Percentiles rank a stretch among this genome's conserved stretches.
These are phyloP conservation scores for Holothuria glaberrima DNA, from an alignment of 35 echinoderm and acorn worm species.

Conservation along the genomic window DNA sequence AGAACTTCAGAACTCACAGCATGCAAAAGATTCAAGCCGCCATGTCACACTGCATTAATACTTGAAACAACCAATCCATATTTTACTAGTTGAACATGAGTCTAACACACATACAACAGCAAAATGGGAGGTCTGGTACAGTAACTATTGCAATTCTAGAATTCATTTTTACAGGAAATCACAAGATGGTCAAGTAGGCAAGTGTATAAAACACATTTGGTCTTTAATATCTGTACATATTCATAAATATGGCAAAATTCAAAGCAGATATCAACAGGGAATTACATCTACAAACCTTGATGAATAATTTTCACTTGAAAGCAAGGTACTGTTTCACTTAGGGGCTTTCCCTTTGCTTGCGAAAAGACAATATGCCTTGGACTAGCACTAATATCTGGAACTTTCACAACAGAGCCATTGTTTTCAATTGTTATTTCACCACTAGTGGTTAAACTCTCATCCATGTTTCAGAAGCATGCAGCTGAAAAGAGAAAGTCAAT, in stretches of 20 bases:
- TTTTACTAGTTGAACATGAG: too few species aligned
- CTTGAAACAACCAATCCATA: too few species aligned
- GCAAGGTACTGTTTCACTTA: constrained; percentile 62
- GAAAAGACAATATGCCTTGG: constrained; percentile 69
- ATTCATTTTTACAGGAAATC: too few species aligned
- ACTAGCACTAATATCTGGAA: constrained; percentile 69
- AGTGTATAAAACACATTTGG: too few species aligned
- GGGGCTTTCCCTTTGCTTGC: constrained; percentile 47
- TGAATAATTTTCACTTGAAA: constrained; percentile 82
- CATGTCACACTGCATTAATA: too few species aligned
- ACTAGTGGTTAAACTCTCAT: constrained; percentile 9
- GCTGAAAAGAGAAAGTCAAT: too few species aligned
- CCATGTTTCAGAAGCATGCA: neutral
- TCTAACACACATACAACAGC: too few species aligned
- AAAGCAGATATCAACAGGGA: neutral
- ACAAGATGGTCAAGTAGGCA: too few species aligned
- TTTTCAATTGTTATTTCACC: constrained; percentile 37
- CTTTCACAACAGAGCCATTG: constrained; percentile 56
- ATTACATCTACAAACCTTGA: constrained; percentile 57
- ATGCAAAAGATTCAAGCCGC: too few species aligned
- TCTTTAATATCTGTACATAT: neutral
- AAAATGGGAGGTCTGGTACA: too few species aligned
- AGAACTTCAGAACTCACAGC: too few species aligned
- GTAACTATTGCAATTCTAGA: too few species aligned
- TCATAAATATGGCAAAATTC: neutral